Evolutionary conservation across 2,797 vertebrate genomes (phyloP), one percentile per base, ranked within the genome.

Genomic region (Choloepus didactylus): DNA sequence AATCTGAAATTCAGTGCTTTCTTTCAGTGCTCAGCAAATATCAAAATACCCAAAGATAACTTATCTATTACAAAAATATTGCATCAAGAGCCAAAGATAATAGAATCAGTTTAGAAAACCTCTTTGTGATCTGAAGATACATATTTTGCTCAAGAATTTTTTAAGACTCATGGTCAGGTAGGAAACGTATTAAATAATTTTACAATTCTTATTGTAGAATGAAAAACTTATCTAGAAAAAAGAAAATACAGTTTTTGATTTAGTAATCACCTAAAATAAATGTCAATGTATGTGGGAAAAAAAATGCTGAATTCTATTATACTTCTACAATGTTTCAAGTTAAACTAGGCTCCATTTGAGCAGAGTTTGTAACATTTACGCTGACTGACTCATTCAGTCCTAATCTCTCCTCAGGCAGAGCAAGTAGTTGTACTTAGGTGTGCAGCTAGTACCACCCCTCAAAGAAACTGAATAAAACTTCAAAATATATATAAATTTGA

Each of bases 381-480:
- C 29, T 9, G 49, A 5, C 29, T 9, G 49, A 5, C 44, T 38
- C 29, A 19, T 29, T 66, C 15, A 9, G 21, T 16, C 41, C 23
- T 6, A 38, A 3, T 66, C 35, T 86, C 62, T 90, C 46, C 8
- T 89, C 6, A 64, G 31, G 59, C 10, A 92, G 38, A 46, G 82
- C 2, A 46, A 56, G 16, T 5, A 72, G n/a, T 44, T 56, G 38
- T 54, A 41, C 16, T 8, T 91, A n/a, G 4, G 1, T 73, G 62
- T 19, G 56, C 51, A 60, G 21, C 31, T 56, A 31, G 18, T 5
- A 51, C 44, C 23, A 79, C 51, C 16, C 60, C 49, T 87, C 51
- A 41, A 25, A 91, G 29, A 91, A 91, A 77, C 38, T 31, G 46
- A 88, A 70, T 54, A 84, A 91, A 91, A 91, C 73, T 29, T 62